Evolutionary conservation across 2,888 invertebrate genomes (phyloP).

Genomic region (Anthophora plumipes): DNA sequence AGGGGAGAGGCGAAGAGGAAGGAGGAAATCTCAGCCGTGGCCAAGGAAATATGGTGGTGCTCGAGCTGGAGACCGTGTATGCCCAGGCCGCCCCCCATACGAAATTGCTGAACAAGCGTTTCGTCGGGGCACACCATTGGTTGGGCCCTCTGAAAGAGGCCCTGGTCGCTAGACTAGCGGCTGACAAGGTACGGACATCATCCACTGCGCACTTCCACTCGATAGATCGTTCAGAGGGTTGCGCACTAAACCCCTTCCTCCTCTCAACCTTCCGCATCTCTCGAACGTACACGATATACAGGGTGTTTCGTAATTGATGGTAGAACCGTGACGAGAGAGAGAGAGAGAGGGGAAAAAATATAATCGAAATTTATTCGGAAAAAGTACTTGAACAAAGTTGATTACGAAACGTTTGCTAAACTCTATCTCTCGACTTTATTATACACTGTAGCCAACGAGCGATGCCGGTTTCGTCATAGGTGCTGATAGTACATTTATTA

Average conservation of each 20-base stretch:
- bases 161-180: conserved; percentile 86
- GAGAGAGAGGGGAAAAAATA: too few relatives aligned
- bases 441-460: too few relatives aligned
- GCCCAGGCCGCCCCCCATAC: conserved; percentile 93
- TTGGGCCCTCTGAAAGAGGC: conserved; percentile 90
- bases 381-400: too few relatives aligned
- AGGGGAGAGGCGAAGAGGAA: conserved; percentile 26
- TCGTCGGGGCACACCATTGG: conserved; percentile 96
- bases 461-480: too few relatives aligned
- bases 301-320: too few relatives aligned
- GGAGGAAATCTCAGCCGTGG: conserved; percentile 43
- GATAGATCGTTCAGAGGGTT: background rate
- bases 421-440: too few relatives aligned
- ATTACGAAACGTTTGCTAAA: too few relatives aligned
- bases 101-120: conserved; percentile 96
- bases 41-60: conserved; percentile 88
- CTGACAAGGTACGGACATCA: conserved; percentile 88
- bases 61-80: conserved; percentile 92
- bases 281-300: background rate
- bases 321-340: too few relatives aligned
- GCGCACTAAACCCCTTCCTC: background rate
- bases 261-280: background rate
- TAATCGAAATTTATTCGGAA: too few relatives aligned
- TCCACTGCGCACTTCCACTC: conserved; percentile 39
- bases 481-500: too few relatives aligned